Conservation (phyloP, 2,113 vertebrate species). For the Cryptomyrus ogoouensis region DNA sequence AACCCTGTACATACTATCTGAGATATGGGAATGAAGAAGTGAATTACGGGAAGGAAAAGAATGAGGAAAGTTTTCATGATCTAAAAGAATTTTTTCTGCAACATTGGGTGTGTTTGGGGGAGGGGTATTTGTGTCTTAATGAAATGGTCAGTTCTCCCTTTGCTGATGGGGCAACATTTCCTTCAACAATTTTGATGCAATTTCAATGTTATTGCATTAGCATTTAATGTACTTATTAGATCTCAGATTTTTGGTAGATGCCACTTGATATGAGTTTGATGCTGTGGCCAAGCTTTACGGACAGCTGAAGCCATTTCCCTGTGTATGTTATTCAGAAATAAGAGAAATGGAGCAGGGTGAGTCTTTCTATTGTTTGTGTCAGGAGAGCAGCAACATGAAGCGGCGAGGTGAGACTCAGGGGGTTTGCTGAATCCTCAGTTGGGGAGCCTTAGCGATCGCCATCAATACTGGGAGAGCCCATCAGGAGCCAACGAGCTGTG, state of each 20-base stretch:
- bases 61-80: neutral
- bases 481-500: neutral
- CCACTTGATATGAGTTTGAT: neutral
- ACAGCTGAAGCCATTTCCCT: slow-evolving; percentile 25
- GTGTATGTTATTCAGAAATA: neutral
- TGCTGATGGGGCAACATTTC: neutral
- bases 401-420: neutral
- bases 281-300: slow-evolving; percentile 35
- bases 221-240: neutral
- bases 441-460: slow-evolving; percentile 40
- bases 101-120: neutral
- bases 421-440: slow-evolving; percentile 21
- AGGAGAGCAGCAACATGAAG: neutral
- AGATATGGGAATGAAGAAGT: neutral
- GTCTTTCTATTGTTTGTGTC: neutral
- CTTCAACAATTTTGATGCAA: neutral
- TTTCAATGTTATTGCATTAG: neutral
- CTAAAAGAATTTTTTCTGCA: neutral
- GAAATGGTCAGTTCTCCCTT: neutral
- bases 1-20: neutral
- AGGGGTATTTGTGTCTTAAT: neutral
- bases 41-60: neutral
- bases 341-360: neutral
- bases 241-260: neutral
- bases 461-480: neutral